Evolutionary conservation across 92 coral and sea anemone genomes (phyloP), one percentile per base, ranked within the genome.

Genomic region (Pocillopora meandrina): DNA sequence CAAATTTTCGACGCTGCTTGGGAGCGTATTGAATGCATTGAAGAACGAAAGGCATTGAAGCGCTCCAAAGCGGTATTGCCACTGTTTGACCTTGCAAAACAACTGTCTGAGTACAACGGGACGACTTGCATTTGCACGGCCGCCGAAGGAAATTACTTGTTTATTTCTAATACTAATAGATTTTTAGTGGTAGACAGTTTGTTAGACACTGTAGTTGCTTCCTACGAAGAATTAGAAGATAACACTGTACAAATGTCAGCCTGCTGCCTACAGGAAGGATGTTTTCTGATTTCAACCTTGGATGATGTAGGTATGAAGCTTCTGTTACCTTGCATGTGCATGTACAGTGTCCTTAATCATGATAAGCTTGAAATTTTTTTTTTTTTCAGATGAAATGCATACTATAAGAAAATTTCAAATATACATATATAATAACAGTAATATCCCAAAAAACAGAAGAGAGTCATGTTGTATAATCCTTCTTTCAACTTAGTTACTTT

Each of bases 1-100:
- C 76, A 78, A 60, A 81, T 96, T 58, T 96, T 96, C 76, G 99
- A 96, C 75, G 83, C 87, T 62, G 93, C 93, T 19, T 96, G 99
- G 99, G 93, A 92, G 56, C 81, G 92, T 61, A 92, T 96, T 21
- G 98, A 92, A 67, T 94, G 82, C 59, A 88, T 94, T 62, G 97
- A 96, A 52, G 80, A 89, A 57, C 77, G 87, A 15, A 87, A 82
- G 72, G 92, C 89, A 10, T 75, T 92, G 78, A 84, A 90, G 77
- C 90, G 94, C 18, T 90, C 92, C 60, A 92, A 95, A 63, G 98
- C 92, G 19, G 81, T 85, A 26, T 82, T 96, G 31, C 98, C 99
- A 21, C 56, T 75, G 77, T 96, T 90, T 68, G 95, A 92, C 47
- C 92, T 94, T 82, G 98, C 90, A 57, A 89, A 87, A 74, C 87